Percentiles rank a stretch among this genome's conserved stretches.
Conservation (phyloP, 2,113 vertebrate genomes). For the Falco punctatus region DNA sequence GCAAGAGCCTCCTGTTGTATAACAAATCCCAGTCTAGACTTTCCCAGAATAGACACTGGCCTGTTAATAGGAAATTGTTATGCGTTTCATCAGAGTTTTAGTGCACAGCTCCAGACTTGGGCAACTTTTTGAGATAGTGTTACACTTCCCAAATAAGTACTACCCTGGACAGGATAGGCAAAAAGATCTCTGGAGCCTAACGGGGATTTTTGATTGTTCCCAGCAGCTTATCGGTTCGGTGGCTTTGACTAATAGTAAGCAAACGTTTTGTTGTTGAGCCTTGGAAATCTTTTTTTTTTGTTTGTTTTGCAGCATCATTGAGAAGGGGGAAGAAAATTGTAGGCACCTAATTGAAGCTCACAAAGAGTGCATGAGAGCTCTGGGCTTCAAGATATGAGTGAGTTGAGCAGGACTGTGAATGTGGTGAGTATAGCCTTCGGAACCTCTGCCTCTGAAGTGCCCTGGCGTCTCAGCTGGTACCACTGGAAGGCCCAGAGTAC, state of each 20-base stretch:
- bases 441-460: neutral
- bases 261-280: neutral
- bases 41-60: neutral
- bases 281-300: constrained; percentile 27
- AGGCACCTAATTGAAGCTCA: constrained; percentile 92
- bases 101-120: neutral
- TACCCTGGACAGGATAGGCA: neutral
- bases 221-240: neutral
- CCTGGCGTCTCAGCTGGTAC: neutral
- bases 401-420: neutral
- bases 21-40: neutral
- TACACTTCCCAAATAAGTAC: neutral
- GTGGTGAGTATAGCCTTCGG: constrained; percentile 14
- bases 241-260: neutral
- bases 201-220: neutral
- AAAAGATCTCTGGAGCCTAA: neutral
- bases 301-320: constrained; percentile 87
- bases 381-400: constrained; percentile 93
- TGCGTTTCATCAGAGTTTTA: neutral
- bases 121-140: neutral
- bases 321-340: constrained; percentile 95
- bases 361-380: constrained; percentile 95
- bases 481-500: neutral
- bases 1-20: neutral
- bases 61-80: neutral